Percentiles rank a stretch among this genome's conserved stretches.
phyloP scores from a whole-genome alignment of 2,113 vertebrate species.

The Chlorodrepanis virens region DNA sequence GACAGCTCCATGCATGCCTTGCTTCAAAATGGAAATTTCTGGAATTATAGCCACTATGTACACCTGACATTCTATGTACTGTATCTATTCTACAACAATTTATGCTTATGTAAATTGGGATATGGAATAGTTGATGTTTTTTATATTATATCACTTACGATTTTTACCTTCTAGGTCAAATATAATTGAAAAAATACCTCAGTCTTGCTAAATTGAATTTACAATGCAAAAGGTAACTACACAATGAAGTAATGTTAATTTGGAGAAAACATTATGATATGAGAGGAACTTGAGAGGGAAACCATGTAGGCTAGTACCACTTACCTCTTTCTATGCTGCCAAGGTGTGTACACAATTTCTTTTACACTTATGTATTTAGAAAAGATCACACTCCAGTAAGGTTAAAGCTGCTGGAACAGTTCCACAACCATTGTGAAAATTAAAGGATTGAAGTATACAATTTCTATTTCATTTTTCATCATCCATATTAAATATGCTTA shows the following conservation, averaged over 20 bases:
- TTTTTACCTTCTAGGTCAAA: neutral
- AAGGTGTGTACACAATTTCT: neutral
- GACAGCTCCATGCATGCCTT: neutral
- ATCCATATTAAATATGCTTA: neutral
- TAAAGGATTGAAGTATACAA: neutral
- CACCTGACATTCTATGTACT: neutral
- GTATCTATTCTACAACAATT: neutral
- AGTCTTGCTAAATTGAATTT: neutral
- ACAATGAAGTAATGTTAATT: neutral
- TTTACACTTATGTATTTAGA: neutral
- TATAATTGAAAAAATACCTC: neutral
- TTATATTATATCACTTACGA: neutral
- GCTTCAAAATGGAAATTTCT: neutral
- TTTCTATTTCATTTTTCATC: neutral
- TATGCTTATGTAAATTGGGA: neutral
- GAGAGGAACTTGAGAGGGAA: neutral
- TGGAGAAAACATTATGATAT: neutral
- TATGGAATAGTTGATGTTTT: neutral
- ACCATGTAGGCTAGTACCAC: neutral
- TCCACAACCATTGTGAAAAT: neutral
- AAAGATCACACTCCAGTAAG: neutral
- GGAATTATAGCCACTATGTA: neutral
- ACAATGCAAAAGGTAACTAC: neutral
- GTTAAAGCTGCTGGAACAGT: neutral
- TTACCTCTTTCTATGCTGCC: neutral